Base-by-base conservation (phyloP, 35 echinoderm and acorn worm species). In the Eucidaris tribuloides region DNA sequence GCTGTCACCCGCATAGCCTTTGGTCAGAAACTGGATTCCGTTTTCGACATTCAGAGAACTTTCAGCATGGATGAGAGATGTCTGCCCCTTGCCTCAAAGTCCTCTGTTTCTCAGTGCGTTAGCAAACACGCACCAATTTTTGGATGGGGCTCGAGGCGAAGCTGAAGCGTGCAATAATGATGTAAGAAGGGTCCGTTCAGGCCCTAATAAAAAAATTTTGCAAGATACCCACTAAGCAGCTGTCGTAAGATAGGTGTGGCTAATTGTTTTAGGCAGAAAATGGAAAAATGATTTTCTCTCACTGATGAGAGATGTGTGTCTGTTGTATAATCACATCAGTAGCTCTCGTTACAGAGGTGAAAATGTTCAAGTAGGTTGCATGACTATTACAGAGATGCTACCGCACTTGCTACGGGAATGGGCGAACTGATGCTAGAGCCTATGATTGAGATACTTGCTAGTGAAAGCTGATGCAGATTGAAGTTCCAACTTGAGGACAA, bases 401-500 rank as follows among this genome's bases (percentile, higher is more conserved):
- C 68, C 88, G 18, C 46, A 49, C 19, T 34, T 39, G 2, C 58
- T 77, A 39, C 65, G 58, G 2, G 65, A 88, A 62, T 54, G 83
- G 33, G n/a, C n/a, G n/a, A n/a, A 31, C 45, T 3, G 43, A 88
- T 6, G 58, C 91, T 68, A 79, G 79, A n/a, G 31, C 41, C 65
- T 20, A 65, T 61, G 9, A 91, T 86, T 18, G 55, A 91, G 60
- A 49, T 72, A 7, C 39, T 96, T 1, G 93, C 74, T 28, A n/a
- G 60, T 31, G 11, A 45, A 63, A 34, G 93, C 89, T 42, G 79
- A 79, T n/a, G 84, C 84, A 23, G 48, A 91, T 71, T 89, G 33
- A 96, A 96, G 61, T 83, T 91, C 20, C 80, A 80, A 25, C 72
- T 96, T 3, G 89, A 91, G 57, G 89, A 81, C 7, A 88, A 83